These are phyloP conservation scores for Epistrophella euchroma DNA, from an alignment of 2,888 invertebrate genomes.

Conservation along the genomic window DNA sequence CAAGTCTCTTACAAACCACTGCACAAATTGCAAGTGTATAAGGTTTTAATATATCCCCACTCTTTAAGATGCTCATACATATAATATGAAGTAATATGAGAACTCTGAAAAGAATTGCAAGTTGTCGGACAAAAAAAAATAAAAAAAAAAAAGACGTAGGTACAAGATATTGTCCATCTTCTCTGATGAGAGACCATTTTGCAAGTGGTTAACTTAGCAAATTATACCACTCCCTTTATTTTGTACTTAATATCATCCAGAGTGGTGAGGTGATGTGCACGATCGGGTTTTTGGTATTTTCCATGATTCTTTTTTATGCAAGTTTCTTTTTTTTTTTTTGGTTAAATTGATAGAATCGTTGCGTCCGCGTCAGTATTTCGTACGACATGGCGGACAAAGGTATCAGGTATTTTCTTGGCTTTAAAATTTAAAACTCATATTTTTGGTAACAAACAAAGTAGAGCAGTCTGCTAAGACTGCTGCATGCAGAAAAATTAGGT, in stretches of 20 bases:
- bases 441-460: no score
- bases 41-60: constrained; percentile 42
- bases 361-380: not conserved
- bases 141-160: not conserved
- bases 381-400: not conserved
- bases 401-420: not conserved
- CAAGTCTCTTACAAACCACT: constrained; percentile 49
- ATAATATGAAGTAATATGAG: constrained; percentile 46
- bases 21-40: constrained; percentile 56
- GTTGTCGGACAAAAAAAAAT: not conserved
- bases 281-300: constrained; percentile 30
- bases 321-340: constrained; percentile 4
- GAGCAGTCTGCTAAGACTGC: no score
- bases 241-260: constrained; percentile 38
- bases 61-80: not conserved
- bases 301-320: constrained; percentile 17
- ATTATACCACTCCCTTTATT: constrained; percentile 60
- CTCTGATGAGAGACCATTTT: constrained; percentile 28
- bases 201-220: constrained; percentile 40
- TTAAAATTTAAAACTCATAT: no score
- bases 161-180: constrained; percentile 23
- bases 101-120: constrained; percentile 30
- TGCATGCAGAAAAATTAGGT: no score
- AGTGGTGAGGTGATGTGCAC: constrained; percentile 11
- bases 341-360: not conserved